phyloP scores from a whole-genome alignment of 2,888 invertebrate genomes.

The Pegoplata infirma region DNA sequence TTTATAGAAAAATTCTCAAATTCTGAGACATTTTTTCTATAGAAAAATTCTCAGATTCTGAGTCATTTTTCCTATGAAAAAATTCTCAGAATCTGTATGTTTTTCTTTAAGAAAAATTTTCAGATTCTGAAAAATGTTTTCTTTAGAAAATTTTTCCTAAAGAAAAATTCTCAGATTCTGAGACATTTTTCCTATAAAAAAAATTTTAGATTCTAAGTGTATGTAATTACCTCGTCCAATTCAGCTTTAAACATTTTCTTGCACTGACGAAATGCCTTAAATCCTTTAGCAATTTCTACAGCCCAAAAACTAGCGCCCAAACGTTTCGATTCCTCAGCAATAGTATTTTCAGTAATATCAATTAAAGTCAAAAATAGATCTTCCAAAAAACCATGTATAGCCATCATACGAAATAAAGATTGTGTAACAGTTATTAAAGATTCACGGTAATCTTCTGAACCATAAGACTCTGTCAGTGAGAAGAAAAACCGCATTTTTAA shows the following conservation, averaged over 20 bases:
- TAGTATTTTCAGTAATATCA: constrained; percentile 70
- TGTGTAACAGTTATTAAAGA: constrained; percentile 69
- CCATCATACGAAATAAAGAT: constrained; percentile 72
- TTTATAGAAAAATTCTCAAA: too few relatives aligned
- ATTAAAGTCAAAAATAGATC: constrained; percentile 72
- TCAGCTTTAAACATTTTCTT: constrained; percentile 73
- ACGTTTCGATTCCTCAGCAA: constrained; percentile 64
- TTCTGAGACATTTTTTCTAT: too few relatives aligned
- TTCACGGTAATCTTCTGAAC: constrained; percentile 63
- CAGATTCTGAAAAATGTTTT: too few relatives aligned
- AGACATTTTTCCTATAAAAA: too few relatives aligned
- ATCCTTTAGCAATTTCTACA: constrained; percentile 70
- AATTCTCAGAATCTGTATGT: too few relatives aligned
- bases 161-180: too few relatives aligned
- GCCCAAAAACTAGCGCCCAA: constrained; percentile 76
- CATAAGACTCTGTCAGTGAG: constrained; percentile 62
- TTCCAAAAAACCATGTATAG: constrained; percentile 72
- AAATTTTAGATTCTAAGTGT: too few relatives aligned
- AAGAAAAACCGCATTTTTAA: constrained; percentile 74
- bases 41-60: too few relatives aligned
- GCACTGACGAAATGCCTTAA: constrained; percentile 72
- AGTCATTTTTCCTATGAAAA: too few relatives aligned
- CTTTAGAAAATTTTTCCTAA: too few relatives aligned
- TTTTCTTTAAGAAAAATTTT: too few relatives aligned
- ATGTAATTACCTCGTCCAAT: constrained; percentile 70